Evolutionary conservation across 64 coral and sea anemone genomes (phyloP), one percentile per base, ranked within the genome.

Genomic region (Montipora cactus): DNA sequence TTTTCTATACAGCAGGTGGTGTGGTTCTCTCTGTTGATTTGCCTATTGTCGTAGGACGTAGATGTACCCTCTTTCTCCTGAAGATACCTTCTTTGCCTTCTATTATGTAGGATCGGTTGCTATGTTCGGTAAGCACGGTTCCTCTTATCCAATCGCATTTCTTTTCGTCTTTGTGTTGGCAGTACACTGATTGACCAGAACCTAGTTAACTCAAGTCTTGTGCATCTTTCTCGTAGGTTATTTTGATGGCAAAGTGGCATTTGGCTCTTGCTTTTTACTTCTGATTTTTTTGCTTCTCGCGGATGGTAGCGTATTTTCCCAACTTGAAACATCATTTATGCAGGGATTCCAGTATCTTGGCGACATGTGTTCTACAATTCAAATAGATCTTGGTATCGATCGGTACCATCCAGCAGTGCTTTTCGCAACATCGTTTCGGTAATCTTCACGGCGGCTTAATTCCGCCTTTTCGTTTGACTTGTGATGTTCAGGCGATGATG

Each of bases 391-490:
- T 91, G 64, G 70, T 81, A 73, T 47, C 23, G 9, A 69, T 91
- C 89, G 64, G 76, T 69, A 19, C 78, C 59, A 46, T 79, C 62
- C 8, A 48, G 74, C 3, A 46, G 58, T 64, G 89, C 79, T 8
- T 91, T 91, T 1, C 15, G 51, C 52, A 89, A 58, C 44, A 87
- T 20, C 25, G 15, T 93, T 44, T 93, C 87, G 68, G 76, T 87
- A 8, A 48, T 18, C 75, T 93, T 93, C 45, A 93, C 71, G 1
- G 81, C 91, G 6, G 83, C 22, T 23, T 23, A 23, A 23, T 57
- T 94, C 92, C 7, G 25, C 76, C 46, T 94, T 81, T 46, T 85
- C 83, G 74, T 94, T 93, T n/a, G 81, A 47, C 55, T 84, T 81
- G 16, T 67, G 80, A 52, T 79, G 74, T 20, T 75, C 4, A 48